Base-by-base conservation (phyloP, 2,888 invertebrate species). In the Drosophila melanocephala region DNA sequence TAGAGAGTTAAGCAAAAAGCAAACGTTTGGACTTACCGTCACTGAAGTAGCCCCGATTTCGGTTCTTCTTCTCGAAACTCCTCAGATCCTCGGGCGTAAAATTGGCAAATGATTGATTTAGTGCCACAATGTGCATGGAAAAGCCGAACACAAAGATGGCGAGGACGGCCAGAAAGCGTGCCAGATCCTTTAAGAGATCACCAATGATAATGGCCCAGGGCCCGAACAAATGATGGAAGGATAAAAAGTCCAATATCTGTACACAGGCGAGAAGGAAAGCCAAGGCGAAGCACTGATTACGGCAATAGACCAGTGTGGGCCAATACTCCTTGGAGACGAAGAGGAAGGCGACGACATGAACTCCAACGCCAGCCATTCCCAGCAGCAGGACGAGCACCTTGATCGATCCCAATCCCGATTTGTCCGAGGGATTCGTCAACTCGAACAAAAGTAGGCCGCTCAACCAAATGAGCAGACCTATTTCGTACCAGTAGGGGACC, bases 161-260 rank as follows among this genome's bases (percentile, higher is more conserved):
- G 92, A 99, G 94, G 32, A 99, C 99, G 56, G 99, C 99, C 77
- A 99, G 95, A 94, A 99, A 99, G 92, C 98, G 95, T n/a, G 97
- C 97, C 84, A 99, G 95, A 94, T 99, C 98, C 93, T 98, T 98
- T 96, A 98, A 96, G 66, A 98, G 94, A 93, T 98, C 97, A 30
- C 99, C 97, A 91, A 99, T 99, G 93, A 99, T 99, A 92, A 99
- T 99, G 39, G 99, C 99, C 99, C 99, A 99, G 0, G 99, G 99
- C 56, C 99, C 99, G 93, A 99, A 99, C 28, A 99, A 95, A 94
- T 99, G 98, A 94, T 99, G 99, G 93, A 99, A 99, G 32, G 99
- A 99, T 58, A 99, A 94, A 93, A 99, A 99, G 94, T 98, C 98
- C 91, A 99, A 95, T 91, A 99, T 98, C 94, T 99, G 99, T 58